A percentile compares a stretch with the other conserved stretches of the same genome.
Conservation (phyloP, 2,888 invertebrate genomes). For the Noctua pronuba region DNA sequence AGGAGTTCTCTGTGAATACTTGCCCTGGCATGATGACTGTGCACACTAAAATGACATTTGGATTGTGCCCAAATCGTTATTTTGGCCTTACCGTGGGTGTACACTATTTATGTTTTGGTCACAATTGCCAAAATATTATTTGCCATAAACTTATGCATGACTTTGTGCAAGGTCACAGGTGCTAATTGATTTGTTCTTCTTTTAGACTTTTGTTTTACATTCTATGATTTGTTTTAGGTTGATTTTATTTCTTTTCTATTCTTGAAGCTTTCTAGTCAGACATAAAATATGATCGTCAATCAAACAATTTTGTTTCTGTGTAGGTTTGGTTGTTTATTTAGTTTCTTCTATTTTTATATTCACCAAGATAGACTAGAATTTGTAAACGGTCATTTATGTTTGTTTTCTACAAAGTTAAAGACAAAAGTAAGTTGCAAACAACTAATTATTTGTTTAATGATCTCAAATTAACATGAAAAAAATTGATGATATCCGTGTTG, state of each 20-base stretch:
- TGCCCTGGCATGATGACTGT: constrained; percentile 60
- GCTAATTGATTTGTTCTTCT: constrained; percentile 28
- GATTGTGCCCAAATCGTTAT: constrained; percentile 79
- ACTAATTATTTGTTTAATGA: not conserved
- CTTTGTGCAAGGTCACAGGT: constrained; percentile 62
- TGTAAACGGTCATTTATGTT: not conserved
- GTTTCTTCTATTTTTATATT: constrained; percentile 10
- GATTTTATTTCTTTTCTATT: constrained; percentile 17
- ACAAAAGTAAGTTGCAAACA: not conserved
- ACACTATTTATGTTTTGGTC: constrained; percentile 68
- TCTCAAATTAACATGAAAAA: not conserved
- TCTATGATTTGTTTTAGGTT: constrained; percentile 27
- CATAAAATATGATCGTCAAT: constrained; percentile 23
- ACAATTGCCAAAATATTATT: constrained; percentile 73
- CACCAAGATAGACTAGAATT: not conserved
- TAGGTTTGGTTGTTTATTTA: constrained; percentile 3
- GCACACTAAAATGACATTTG: constrained; percentile 78
- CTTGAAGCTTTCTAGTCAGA: constrained; percentile 10
- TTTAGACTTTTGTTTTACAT: constrained; percentile 22
- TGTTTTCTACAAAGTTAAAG: not conserved
- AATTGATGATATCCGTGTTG: not conserved
- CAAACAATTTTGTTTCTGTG: constrained; percentile 2
- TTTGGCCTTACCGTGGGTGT: constrained; percentile 74
- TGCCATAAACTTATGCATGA: constrained; percentile 59
- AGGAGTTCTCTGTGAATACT: constrained; percentile 51